Evolutionary conservation across 2,113 vertebrate genomes (phyloP).

Genomic region (Labrus mixtus): DNA sequence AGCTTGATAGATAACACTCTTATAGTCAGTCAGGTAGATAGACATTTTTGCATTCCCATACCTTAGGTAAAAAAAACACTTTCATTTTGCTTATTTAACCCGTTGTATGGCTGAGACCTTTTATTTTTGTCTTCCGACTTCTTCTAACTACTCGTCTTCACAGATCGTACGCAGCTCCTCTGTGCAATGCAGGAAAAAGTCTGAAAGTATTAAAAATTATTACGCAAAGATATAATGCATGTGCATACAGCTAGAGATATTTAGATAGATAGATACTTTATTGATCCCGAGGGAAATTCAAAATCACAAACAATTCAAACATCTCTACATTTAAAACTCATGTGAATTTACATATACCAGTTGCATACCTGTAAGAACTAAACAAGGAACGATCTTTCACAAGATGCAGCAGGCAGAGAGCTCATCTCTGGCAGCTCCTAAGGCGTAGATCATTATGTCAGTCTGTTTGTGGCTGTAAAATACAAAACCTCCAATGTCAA

Average conservation of each 20-base stretch:
- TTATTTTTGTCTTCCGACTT: not conserved
- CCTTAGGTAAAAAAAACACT: not conserved
- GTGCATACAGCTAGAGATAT: too few species aligned
- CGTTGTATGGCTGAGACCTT: not conserved
- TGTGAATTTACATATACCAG: slow-evolving; percentile 1
- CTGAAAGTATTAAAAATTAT: not conserved
- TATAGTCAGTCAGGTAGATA: slow-evolving; percentile 16
- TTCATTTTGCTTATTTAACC: not conserved
- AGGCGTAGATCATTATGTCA: too few species aligned
- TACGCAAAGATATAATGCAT: too few species aligned
- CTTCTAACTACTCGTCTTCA: too few species aligned
- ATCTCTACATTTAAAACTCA: not conserved
- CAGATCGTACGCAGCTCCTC: too few species aligned
- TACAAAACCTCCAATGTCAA: slow-evolving; percentile 1
- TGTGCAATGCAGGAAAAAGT: not conserved
- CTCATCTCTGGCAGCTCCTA: too few species aligned
- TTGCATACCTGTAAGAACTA: not conserved
- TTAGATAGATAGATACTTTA: too few species aligned
- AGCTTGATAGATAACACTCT: slow-evolving; percentile 5
- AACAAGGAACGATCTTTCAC: not conserved
- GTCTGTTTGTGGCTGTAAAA: not conserved
- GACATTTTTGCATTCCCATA: slow-evolving; percentile 5
- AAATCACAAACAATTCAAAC: too few species aligned
- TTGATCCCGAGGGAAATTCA: too few species aligned
- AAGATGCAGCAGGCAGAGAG: not conserved